Percentiles rank a stretch among this genome's conserved stretches.
Conservation (phyloP, 2,113 vertebrate genomes). For the Anseranas semipalmata region DNA sequence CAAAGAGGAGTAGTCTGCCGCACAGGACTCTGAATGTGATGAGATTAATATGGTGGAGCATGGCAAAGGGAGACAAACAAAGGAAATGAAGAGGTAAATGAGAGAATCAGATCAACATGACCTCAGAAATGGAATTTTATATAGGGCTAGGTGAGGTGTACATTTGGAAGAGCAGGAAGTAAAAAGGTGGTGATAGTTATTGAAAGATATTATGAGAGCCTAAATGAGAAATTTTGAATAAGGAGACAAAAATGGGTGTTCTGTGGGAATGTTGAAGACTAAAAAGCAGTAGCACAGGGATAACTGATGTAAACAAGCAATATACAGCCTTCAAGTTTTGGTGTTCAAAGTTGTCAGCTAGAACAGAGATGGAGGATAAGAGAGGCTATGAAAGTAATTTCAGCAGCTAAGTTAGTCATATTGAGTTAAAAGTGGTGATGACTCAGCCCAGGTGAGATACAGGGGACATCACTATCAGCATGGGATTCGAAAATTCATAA, state of each 20-base stretch:
- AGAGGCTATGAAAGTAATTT: background rate
- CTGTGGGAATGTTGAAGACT: background rate
- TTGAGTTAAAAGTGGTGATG: background rate
- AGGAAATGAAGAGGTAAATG: background rate
- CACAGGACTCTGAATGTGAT: background rate
- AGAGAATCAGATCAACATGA: background rate
- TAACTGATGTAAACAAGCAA: background rate
- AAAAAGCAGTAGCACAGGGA: background rate
- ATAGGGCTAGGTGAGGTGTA: background rate
- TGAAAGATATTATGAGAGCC: background rate
- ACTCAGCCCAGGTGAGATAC: background rate
- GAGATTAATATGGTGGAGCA: background rate
- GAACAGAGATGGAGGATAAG: background rate
- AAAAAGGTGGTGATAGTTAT: background rate
- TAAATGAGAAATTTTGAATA: background rate
- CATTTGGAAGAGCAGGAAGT: background rate
- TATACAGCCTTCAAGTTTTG: background rate
- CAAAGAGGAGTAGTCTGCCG: background rate
- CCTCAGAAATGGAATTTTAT: background rate
- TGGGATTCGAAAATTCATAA: background rate
- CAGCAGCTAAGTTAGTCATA: fast-evolving
- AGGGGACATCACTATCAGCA: background rate
- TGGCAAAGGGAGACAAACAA: background rate
- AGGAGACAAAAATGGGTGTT: background rate
- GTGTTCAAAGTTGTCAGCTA: background rate